Conservation (phyloP, 30 jellyfish, hydroid and myxozoan genomes). For the Haliclystus octoradiatus region DNA sequence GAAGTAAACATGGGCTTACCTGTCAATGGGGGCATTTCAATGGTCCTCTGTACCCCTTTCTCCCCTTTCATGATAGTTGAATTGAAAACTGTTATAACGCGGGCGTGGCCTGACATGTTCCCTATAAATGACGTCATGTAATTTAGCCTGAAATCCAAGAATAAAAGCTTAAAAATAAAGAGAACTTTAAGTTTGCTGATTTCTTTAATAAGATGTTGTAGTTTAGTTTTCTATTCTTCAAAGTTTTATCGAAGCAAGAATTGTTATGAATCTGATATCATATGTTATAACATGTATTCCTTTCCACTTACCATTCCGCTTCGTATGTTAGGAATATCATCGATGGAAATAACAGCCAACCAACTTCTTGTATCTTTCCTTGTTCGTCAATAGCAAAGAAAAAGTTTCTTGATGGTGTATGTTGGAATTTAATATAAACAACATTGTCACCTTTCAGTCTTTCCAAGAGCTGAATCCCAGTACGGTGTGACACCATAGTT, state of each 20-base stretch:
- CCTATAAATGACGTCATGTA: slow-evolving; percentile 60
- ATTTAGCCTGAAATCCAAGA: slow-evolving; percentile 47
- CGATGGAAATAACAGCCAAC: slow-evolving; percentile 90
- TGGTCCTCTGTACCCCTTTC: slow-evolving; percentile 66
- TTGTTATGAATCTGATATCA: no score
- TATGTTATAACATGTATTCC: no score
- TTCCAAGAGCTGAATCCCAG: slow-evolving; percentile 38
- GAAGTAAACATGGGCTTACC: slow-evolving; percentile 13
- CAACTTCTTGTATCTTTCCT: slow-evolving; percentile 91
- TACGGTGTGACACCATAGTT: slow-evolving; percentile 69
- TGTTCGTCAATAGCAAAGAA: slow-evolving; percentile 88
- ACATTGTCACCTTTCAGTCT: slow-evolving; percentile 25
- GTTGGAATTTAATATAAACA: slow-evolving; percentile 66
- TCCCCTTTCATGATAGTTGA: slow-evolving; percentile 79
- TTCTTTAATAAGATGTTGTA: no score
- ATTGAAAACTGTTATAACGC: slow-evolving; percentile 45
- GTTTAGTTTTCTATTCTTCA: no score
- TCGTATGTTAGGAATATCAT: slow-evolving; percentile 84
- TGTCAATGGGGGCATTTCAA: slow-evolving; percentile 42
- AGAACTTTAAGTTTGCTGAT: no score
- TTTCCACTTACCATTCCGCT: slow-evolving; percentile 77
- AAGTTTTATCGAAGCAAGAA: no score
- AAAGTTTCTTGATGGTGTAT: slow-evolving; percentile 84
- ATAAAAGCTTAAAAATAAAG: no score
- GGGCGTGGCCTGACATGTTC: slow-evolving; percentile 28